These are phyloP conservation scores for Eucera pruinosa DNA, from an alignment of 2,888 invertebrate genomes.

Conservation along the genomic window DNA sequence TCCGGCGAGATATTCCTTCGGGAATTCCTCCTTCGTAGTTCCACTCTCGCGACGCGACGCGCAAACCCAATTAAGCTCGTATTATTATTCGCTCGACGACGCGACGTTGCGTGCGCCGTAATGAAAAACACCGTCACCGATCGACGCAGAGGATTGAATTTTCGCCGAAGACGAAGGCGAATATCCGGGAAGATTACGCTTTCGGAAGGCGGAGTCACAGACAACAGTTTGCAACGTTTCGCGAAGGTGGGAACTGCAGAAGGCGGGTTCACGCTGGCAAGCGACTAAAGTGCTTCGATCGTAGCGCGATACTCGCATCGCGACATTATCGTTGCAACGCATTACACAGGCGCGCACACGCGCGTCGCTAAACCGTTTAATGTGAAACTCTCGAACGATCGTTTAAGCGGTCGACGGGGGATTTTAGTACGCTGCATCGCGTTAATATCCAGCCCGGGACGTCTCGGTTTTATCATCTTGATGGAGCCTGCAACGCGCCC, in stretches of 20 bases:
- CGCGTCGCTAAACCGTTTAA: conserved; percentile 68
- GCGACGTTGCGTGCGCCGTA: no score
- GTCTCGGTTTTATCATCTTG: conserved; percentile 64
- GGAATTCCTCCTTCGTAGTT: conserved; percentile 14
- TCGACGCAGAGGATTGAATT: no score
- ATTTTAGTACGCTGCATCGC: conserved; percentile 63
- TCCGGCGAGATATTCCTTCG: neutral
- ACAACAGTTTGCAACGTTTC: neutral
- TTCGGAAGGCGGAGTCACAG: no score
- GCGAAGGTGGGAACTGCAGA: conserved; percentile 6
- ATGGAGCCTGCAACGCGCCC: conserved; percentile 32
- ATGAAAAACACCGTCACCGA: no score
- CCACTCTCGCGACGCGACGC: neutral
- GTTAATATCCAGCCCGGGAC: conserved; percentile 62
- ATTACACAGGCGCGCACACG: conserved; percentile 46
- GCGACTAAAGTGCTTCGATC: conserved; percentile 63
- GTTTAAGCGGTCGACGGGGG: conserved; percentile 67
- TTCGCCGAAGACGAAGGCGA: neutral
- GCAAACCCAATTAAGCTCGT: conserved; percentile 8
- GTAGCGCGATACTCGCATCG: conserved; percentile 41
- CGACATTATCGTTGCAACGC: conserved; percentile 64
- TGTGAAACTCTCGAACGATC: conserved; percentile 67
- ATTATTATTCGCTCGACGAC: neutral
- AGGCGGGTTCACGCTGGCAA: conserved; percentile 15
- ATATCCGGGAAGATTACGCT: neutral